These are phyloP conservation scores for Drosophila parvula DNA, from an alignment of 1,140 invertebrate species.

Conservation along the genomic window DNA sequence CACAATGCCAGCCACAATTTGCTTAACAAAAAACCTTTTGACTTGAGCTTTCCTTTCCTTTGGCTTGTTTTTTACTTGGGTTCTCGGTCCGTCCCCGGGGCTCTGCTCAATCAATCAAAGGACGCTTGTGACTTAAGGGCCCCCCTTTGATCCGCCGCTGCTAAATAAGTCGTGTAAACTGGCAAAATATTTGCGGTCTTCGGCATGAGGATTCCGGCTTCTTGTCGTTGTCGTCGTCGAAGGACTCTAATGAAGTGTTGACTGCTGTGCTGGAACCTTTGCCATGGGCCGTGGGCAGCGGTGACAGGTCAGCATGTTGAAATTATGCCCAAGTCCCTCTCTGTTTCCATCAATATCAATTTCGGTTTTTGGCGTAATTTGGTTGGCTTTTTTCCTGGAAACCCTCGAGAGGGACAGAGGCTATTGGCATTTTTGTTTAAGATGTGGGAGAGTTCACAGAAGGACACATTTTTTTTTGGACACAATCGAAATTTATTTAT, in stretches of 20 bases:
- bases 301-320: conserved; percentile 54
- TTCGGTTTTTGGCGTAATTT: conserved; percentile 41
- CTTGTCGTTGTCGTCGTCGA: conserved; percentile 19
- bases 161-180: conserved; percentile 78
- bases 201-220: conserved; percentile 4
- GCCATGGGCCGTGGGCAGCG: conserved; percentile 6
- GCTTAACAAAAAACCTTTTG: conserved; percentile 82
- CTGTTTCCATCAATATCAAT: conserved; percentile 68
- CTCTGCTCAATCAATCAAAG: conserved; percentile 75
- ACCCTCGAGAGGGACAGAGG: background rate
- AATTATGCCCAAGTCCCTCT: conserved; percentile 54
- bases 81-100: conserved; percentile 27
- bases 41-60: conserved; percentile 41
- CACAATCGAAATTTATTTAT: conserved; percentile 3
- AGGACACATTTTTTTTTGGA: conserved; percentile 5
- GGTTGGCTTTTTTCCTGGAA: conserved; percentile 16
- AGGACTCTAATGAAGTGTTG: conserved; percentile 73
- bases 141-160: conserved; percentile 46
- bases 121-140: conserved; percentile 58
- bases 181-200: conserved; percentile 63
- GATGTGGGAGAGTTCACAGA: background rate
- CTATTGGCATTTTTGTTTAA: conserved; percentile 1
- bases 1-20: conserved; percentile 68
- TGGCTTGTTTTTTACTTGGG: conserved; percentile 21
- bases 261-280: conserved; percentile 27